Percentiles rank a stretch among this genome's conserved stretches.
phyloP scores from a whole-genome alignment of 2,888 invertebrate genomes.

The Athalia circularis region DNA sequence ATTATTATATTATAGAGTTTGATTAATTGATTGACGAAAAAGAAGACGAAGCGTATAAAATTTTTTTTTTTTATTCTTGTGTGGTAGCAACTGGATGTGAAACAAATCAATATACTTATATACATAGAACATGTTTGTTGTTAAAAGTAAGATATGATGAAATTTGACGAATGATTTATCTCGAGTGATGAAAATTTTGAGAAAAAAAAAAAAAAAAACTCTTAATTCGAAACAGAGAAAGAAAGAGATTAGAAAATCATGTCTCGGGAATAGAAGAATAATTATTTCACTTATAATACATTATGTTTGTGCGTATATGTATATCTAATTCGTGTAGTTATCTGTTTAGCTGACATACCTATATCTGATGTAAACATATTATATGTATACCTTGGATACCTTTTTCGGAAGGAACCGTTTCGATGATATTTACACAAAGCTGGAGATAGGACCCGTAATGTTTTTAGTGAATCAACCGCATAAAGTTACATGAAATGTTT shows the following conservation, averaged over 20 bases:
- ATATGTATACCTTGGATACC: neutral
- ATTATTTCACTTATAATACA: neutral
- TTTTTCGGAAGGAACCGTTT: neutral
- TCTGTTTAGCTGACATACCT: neutral
- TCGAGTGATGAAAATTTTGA: no score
- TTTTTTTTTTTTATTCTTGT: neutral
- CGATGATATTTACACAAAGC: neutral
- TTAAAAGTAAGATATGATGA: neutral
- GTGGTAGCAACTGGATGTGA: slow-evolving; percentile 2
- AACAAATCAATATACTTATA: neutral
- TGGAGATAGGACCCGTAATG: no score
- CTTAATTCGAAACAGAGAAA: no score
- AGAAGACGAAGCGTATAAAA: neutral
- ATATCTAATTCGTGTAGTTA: neutral
- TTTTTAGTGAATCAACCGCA: no score
- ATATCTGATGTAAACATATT: neutral
- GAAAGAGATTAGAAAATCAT: no score
- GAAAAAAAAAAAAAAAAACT: no score
- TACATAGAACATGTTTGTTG: slow-evolving; percentile 1
- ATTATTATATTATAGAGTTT: neutral
- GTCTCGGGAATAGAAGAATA: no score
- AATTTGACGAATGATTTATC: neutral
- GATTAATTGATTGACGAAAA: neutral
- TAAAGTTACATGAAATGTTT: no score
- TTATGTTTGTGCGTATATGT: neutral